phyloP scores from a whole-genome alignment of 2,888 invertebrate species.

The Mylabris sibirica region DNA sequence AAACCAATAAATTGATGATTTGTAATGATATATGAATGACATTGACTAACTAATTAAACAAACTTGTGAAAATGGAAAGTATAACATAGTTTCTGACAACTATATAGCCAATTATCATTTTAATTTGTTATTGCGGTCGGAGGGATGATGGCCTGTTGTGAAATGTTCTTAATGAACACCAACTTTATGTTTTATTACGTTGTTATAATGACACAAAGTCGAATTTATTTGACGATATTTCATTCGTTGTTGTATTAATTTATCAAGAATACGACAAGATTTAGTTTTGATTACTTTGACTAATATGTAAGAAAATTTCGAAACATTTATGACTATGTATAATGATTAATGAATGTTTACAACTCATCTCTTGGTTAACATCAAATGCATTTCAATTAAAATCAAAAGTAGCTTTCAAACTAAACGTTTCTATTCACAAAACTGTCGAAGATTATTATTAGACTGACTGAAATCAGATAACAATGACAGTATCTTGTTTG shows the following conservation, averaged over 20 bases:
- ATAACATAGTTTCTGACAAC: conserved; percentile 3
- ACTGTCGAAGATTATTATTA: too few species aligned
- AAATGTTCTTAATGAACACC: conserved; percentile 15
- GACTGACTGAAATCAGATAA: too few species aligned
- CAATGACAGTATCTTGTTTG: too few species aligned
- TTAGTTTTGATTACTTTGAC: neutral
- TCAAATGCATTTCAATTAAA: too few species aligned
- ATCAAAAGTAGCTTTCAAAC: too few species aligned
- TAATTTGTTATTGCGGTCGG: conserved; percentile 11
- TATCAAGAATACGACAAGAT: conserved; percentile 9
- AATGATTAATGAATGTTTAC: too few species aligned
- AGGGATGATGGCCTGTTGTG: conserved; percentile 14
- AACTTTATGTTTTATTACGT: conserved; percentile 15
- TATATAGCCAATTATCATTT: conserved; percentile 16
- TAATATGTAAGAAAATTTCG: neutral
- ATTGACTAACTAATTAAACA: neutral
- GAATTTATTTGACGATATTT: conserved; percentile 17
- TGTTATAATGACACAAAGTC: conserved; percentile 10
- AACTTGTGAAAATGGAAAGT: neutral
- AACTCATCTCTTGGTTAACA: too few species aligned
- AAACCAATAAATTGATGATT: neutral
- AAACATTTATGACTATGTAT: too few species aligned
- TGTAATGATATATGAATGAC: neutral
- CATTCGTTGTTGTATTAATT: neutral
- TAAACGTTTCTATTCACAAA: too few species aligned